These are phyloP conservation scores for Cladopsammia gracilis DNA, from an alignment of 64 coral and sea anemone genomes.

Conservation along the genomic window DNA sequence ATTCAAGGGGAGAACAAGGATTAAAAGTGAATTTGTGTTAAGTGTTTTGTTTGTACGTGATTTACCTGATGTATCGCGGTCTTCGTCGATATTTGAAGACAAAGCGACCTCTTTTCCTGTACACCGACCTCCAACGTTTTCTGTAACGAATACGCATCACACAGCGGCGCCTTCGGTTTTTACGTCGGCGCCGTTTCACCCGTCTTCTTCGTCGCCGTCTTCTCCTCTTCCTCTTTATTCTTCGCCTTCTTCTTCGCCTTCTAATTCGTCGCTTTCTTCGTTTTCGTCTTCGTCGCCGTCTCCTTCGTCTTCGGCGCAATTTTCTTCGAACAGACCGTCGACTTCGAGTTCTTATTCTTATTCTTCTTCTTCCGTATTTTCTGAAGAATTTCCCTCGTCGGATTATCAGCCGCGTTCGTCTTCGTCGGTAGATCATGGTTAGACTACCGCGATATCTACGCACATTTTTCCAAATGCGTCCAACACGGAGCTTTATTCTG, in stretches of 20 bases:
- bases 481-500: neutral
- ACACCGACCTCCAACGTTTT: neutral
- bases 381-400: neutral
- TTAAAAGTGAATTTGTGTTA: too few species aligned
- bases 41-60: neutral
- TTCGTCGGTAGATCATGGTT: neutral
- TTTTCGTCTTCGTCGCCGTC: neutral
- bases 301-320: constrained; percentile 1
- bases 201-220: neutral
- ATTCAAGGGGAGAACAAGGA: too few species aligned
- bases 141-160: constrained; percentile 32
- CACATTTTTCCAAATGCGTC: neutral
- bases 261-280: neutral
- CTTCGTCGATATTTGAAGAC: neutral
- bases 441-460: neutral
- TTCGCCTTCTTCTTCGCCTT: neutral
- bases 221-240: neutral
- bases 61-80: neutral
- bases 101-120: neutral
- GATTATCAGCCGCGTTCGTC: neutral
- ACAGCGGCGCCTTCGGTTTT: neutral
- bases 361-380: neutral
- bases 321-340: constrained; percentile 13
- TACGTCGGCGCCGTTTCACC: neutral
- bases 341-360: neutral